These are phyloP conservation scores for Tringa solitaria DNA, from an alignment of 2,113 vertebrate genomes.

Conservation along the genomic window DNA sequence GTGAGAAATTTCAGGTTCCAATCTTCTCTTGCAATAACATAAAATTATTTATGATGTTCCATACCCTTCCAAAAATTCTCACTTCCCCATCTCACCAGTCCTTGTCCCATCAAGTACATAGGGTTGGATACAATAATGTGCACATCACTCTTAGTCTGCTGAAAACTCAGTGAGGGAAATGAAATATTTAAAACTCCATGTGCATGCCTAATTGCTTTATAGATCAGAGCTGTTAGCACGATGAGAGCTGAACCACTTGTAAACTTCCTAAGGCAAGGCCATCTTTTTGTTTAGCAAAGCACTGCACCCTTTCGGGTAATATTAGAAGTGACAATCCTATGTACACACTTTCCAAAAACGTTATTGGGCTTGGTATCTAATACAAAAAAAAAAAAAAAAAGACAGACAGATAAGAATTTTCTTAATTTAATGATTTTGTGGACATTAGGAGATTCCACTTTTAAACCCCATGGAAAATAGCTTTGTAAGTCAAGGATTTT, in stretches of 20 bases:
- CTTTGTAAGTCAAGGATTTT: neutral
- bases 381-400: neutral
- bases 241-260: neutral
- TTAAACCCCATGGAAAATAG: neutral
- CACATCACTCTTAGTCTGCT: neutral
- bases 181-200: neutral
- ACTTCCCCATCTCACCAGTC: neutral
- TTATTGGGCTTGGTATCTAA: neutral
- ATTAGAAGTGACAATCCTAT: neutral
- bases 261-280: neutral
- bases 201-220: neutral
- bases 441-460: neutral
- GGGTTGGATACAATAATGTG: neutral
- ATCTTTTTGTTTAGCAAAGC: neutral
- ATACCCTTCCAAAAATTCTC: neutral
- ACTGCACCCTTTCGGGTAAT: neutral
- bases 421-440: neutral
- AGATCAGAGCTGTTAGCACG: neutral
- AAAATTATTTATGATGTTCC: neutral
- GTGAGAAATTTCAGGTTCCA: neutral
- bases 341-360: rapidly evolving
- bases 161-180: neutral
- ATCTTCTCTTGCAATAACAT: neutral
- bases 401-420: neutral
- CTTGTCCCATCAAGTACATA: neutral